Evolutionary conservation across 2,113 vertebrate species (phyloP).

Genomic region (Cyanistes caeruleus): DNA sequence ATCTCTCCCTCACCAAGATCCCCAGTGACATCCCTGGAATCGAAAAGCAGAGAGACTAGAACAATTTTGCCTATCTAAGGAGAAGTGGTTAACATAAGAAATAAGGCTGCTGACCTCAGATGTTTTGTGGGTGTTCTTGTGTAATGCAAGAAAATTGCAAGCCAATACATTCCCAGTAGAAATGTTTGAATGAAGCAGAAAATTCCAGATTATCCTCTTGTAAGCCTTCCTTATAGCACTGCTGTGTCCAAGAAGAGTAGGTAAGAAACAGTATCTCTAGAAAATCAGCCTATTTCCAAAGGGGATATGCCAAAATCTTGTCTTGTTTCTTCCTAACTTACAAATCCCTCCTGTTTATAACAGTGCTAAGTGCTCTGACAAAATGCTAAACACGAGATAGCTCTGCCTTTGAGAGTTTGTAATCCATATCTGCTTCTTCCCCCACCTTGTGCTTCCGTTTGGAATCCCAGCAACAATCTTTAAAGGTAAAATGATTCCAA

Average conservation of each 20-base stretch:
- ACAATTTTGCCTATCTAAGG: background rate
- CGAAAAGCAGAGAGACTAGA: background rate
- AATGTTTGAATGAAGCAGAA: background rate
- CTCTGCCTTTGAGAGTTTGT: slow-evolving; percentile 58
- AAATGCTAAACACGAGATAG: background rate
- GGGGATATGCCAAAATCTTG: background rate
- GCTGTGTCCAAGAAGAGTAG: background rate
- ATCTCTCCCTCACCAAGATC: background rate
- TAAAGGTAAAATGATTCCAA: slow-evolving; percentile 89
- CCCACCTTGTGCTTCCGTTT: slow-evolving; percentile 68
- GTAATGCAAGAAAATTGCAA: background rate
- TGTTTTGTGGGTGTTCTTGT: background rate
- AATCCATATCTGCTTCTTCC: slow-evolving; percentile 74
- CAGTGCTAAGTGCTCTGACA: background rate
- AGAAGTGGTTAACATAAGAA: background rate
- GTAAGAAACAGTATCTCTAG: background rate
- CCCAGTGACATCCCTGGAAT: background rate
- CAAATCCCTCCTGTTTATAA: background rate
- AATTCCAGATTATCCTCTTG: background rate
- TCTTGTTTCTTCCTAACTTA: background rate
- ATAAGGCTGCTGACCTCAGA: background rate
- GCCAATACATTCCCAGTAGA: background rate
- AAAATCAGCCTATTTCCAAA: background rate
- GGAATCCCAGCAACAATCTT: slow-evolving; percentile 88
- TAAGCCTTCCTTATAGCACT: background rate